phyloP scores from a whole-genome alignment of 2,797 vertebrate species.

The Helostoma temminkii region DNA sequence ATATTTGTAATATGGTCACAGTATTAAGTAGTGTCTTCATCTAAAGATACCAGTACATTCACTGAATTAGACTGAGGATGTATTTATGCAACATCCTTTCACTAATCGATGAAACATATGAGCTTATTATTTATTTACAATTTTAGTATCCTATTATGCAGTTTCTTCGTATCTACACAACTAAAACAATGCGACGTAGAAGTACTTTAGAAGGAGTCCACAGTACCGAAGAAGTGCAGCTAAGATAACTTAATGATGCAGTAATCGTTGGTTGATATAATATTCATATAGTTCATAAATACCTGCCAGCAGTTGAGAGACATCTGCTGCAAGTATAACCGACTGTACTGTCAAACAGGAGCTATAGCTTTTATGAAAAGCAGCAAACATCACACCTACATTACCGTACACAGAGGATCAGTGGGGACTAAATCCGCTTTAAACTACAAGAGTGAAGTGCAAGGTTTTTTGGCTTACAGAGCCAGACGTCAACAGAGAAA shows the following conservation, averaged over 20 bases:
- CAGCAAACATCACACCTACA: not conserved
- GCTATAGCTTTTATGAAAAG: not conserved
- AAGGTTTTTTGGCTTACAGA: constrained; percentile 20
- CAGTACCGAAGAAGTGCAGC: not conserved
- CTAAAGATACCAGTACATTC: not conserved
- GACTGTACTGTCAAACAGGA: constrained; percentile 18
- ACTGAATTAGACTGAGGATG: not conserved
- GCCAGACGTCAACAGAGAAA: constrained; percentile 27
- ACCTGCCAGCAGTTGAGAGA: not conserved
- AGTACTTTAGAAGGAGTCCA: not conserved
- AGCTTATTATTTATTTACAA: no score
- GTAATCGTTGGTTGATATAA: not conserved
- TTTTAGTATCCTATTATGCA: not conserved
- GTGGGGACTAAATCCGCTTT: constrained; percentile 45
- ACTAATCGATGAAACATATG: not conserved
- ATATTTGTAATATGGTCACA: not conserved
- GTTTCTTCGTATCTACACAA: constrained; percentile 1
- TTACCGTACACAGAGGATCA: constrained; percentile 1
- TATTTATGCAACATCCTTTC: not conserved
- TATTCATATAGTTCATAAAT: not conserved
- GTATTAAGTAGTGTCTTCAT: not conserved
- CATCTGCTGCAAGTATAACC: constrained; percentile 34
- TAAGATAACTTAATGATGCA: not conserved
- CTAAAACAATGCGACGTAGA: no score
- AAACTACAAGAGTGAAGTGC: constrained; percentile 3